Base-by-base conservation (phyloP, 2,797 vertebrate genomes). In the Anomalospiza imberbis region DNA sequence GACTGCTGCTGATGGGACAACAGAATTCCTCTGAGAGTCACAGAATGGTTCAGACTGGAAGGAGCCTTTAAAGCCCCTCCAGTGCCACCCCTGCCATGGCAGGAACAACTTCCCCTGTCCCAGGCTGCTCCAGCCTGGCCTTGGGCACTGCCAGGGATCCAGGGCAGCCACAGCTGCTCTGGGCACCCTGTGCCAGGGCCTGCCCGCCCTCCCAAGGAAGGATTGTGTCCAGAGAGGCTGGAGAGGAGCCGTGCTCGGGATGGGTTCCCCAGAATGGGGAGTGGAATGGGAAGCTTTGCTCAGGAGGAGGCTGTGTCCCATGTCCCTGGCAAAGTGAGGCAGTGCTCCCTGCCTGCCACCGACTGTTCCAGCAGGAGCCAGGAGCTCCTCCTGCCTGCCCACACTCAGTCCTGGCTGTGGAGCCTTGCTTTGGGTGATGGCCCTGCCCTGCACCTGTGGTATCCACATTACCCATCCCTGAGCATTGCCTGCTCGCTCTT, bases 381-480 rank as follows among this genome's bases (percentile, higher is more conserved):
- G 77, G 44, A 57, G 36, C 84, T 47, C 68, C 85, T 74, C 4
- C 0, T 74, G 28, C 9, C 73, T 51, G 32, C 28, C 78, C 24
- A 0, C 3, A 26, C 61, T 7, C 51, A 15, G 9, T 38, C n/a
- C 47, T 68, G 60, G 14, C 4, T 68, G 26, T 7, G 31, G 32
- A 12, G 54, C 48, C 44, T 66, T 3, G 1, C 47, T n/a, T 17
- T 7, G 34, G 34, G 34, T 34, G 34, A 34, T 10, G 25, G 51
- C 32, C 5, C 57, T 34, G 62, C 6, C 4, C 66, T 42, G 38
- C 38, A 7, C 20, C 45, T 24, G 15, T 8, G 40, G 29, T 62
- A n/a, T 2, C 32, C 29, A 0, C 0, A 0, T n/a, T 4, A 5
- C 48, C 57, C 13, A 1, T 14, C 61, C 57, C 73, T 40, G 44